Evolutionary conservation across 2,888 invertebrate species (phyloP).

Genomic region (Synergus itoensis): DNA sequence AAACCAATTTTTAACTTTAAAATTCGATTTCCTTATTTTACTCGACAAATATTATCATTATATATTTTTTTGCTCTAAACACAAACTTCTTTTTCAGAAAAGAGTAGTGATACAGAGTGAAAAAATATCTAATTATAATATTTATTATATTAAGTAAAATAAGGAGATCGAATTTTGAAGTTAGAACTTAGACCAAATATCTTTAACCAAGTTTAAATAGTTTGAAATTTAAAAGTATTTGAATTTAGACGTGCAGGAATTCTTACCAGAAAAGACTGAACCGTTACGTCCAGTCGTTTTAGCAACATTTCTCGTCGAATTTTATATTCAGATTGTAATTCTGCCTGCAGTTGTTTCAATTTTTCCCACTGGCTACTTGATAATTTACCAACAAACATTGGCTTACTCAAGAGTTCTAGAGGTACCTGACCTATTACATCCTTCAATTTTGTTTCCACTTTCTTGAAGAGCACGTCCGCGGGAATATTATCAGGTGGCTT

Average conservation of each 20-base stretch:
- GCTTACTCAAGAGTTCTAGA: slow-evolving; percentile 84
- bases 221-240: background rate
- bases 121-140: too few relatives aligned
- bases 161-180: too few relatives aligned
- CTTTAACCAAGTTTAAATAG: background rate
- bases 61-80: background rate
- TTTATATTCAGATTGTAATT: slow-evolving; percentile 90
- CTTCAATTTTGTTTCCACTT: slow-evolving; percentile 85
- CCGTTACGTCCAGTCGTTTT: slow-evolving; percentile 95
- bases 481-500: slow-evolving; percentile 93
- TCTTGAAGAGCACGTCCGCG: slow-evolving; percentile 87
- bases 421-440: slow-evolving; percentile 82
- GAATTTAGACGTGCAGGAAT: background rate
- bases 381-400: slow-evolving; percentile 86
- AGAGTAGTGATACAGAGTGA: too few relatives aligned
- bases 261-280: slow-evolving; percentile 94
- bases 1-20: background rate
- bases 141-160: too few relatives aligned
- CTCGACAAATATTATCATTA: background rate
- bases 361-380: slow-evolving; percentile 91
- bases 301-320: slow-evolving; percentile 91
- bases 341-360: slow-evolving; percentile 84
- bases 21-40: too few relatives aligned
- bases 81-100: too few relatives aligned
- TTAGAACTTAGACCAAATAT: too few relatives aligned